A percentile compares a stretch with the other conserved stretches of the same genome.
Conservation (phyloP, 1,140 invertebrate genomes). For the Chelonus insularis region DNA sequence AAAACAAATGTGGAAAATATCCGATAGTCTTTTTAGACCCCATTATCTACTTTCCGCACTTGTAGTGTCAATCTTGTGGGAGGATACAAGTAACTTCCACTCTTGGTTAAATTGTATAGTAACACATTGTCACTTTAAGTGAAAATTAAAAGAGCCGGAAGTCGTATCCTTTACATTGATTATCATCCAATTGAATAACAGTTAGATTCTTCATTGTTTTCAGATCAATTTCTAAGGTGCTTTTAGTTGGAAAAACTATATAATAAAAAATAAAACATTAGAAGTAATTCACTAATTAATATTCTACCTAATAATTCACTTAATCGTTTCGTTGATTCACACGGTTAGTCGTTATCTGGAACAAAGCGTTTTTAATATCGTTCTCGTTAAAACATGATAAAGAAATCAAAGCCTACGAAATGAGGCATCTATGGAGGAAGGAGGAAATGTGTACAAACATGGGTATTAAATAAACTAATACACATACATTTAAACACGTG, state of each 20-base stretch:
- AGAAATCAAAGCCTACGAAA: not conserved
- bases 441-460: not conserved
- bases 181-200: too few species aligned
- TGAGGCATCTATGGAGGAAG: not conserved
- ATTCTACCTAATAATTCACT: conserved; percentile 6
- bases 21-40: conserved; percentile 48
- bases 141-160: too few species aligned
- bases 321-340: conserved; percentile 12
- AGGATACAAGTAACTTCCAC: not conserved
- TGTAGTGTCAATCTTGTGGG: conserved; percentile 23
- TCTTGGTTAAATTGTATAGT: not conserved
- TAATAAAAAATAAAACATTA: too few species aligned
- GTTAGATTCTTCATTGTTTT: too few species aligned
- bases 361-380: conserved; percentile 26
- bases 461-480: not conserved
- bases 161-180: too few species aligned
- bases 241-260: too few species aligned
- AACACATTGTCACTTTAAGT: conserved; percentile 8
- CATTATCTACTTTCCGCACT: conserved; percentile 53
- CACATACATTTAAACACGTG: conserved; percentile 4
- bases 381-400: conserved; percentile 19
- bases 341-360: conserved; percentile 16
- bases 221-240: too few species aligned
- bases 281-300: not conserved
- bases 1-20: conserved; percentile 47